Evolutionary conservation across 2,888 invertebrate genomes (phyloP), one percentile per base, ranked within the genome.

Genomic region (Lasioglossum lativentre): DNA sequence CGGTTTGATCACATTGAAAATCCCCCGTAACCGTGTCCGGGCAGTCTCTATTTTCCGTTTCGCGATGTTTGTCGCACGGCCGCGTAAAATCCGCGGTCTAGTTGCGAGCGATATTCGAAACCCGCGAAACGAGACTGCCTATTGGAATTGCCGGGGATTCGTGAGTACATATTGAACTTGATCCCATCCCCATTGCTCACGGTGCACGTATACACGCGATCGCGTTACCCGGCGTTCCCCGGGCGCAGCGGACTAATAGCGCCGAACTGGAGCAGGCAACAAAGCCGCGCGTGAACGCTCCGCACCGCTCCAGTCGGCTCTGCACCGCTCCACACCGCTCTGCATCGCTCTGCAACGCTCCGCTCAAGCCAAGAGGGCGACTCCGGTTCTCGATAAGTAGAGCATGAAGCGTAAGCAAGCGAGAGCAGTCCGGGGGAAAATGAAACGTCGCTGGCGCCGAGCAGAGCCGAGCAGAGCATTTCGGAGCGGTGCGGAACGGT

Each of bases 341-440:
- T 2, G 1, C 52, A 23, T 1, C 23, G 52, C 52, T 52, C 23
- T 8, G 52, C 6, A 52, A 8, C 8, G 52, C 6, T 19, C 52
- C 23, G 59, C 59, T 63, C 59, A 16, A 23, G 91, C 91, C 91
- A 91, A 90, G 79, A 86, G 89, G 86, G 89, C 66, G 88, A 89
- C 89, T 90, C 92, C 91, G 93, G 92, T 93, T 93, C 90, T 90
- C 89, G 92, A 91, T 92, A 94, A 94, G 93, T 94, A 94, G 94
- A 94, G 94, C 94, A 93, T 94, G 93, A 94, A 94, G 92, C 87
- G 92, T 89, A 80, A 85, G 91, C 89, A 89, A 91, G 88, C 82
- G 78, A 82, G 34, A 38, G 78, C 81, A 78, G 79, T 34, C 16
- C 75, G 78, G 74, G 79, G 85, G 19, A 86, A 86, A 88, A 90